phyloP scores from a whole-genome alignment of 2,888 invertebrate species.

The Phragmatobia fuliginosa region DNA sequence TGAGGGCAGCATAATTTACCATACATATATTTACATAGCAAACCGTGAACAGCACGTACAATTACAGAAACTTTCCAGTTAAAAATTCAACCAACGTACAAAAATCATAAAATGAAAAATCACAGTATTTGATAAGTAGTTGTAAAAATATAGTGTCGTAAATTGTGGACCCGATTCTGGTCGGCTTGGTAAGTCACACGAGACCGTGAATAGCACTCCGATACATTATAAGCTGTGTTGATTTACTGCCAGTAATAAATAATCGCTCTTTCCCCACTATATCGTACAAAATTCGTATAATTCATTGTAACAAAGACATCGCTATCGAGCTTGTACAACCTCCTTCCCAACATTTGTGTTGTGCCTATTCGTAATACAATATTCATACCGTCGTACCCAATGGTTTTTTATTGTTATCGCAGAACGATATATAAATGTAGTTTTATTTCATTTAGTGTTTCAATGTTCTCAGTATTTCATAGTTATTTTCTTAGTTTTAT shows the following conservation, averaged over 20 bases:
- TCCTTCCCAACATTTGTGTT: constrained; percentile 34
- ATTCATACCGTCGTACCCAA: constrained; percentile 44
- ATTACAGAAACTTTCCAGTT: constrained; percentile 23
- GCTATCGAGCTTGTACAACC: constrained; percentile 39
- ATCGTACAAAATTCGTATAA: constrained; percentile 67
- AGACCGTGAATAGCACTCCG: constrained; percentile 53
- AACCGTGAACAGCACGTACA: background rate
- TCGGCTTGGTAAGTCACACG: constrained; percentile 45
- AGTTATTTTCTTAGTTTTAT: constrained; percentile 40
- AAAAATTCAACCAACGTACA: constrained; percentile 19
- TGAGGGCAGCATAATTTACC: background rate
- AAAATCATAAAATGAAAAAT: constrained; percentile 46
- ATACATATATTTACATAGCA: background rate
- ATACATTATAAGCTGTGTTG: constrained; percentile 71
- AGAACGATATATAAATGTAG: constrained; percentile 41
- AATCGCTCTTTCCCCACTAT: constrained; percentile 66
- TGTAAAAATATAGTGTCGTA: constrained; percentile 61
- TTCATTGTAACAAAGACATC: constrained; percentile 67
- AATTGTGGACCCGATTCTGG: constrained; percentile 49
- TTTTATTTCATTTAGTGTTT: constrained; percentile 42
- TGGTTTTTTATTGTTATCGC: constrained; percentile 53
- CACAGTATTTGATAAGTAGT: constrained; percentile 41
- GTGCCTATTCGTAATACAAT: constrained; percentile 45
- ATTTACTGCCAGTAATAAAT: constrained; percentile 75
- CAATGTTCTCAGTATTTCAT: constrained; percentile 47